Percentiles rank a stretch among this genome's conserved stretches.
Evolutionary conservation across 1,140 invertebrate species (phyloP).

Genomic region (Lepeophtheirus salmonis): DNA sequence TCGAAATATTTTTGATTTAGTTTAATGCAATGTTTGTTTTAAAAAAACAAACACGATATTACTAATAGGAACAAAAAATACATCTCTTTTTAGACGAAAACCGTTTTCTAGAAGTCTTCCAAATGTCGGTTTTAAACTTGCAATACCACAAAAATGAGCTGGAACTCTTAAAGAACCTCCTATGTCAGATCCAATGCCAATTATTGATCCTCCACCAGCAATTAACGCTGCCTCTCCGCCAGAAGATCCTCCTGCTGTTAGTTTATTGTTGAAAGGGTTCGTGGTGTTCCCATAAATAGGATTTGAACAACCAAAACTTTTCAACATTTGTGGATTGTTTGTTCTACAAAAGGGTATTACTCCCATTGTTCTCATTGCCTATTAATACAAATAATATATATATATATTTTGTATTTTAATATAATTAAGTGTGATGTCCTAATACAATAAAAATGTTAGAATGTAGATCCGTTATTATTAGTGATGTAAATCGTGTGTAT

Average conservation of each 20-base stretch:
- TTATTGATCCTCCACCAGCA: slow-evolving; percentile 53
- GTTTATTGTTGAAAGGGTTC: slow-evolving; percentile 69
- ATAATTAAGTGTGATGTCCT: too few relatives aligned
- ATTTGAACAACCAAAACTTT: slow-evolving; percentile 27
- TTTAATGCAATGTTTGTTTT: neutral
- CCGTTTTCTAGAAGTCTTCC: slow-evolving; percentile 19
- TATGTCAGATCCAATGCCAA: slow-evolving; percentile 84
- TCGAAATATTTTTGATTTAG: neutral
- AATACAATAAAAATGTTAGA: too few relatives aligned
- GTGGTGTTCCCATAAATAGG: slow-evolving; percentile 39
- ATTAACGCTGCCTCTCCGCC: slow-evolving; percentile 46
- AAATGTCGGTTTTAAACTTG: slow-evolving; percentile 52
- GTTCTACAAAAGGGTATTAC: slow-evolving; percentile 32
- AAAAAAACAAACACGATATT: neutral
- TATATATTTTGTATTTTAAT: too few relatives aligned
- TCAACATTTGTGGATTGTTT: slow-evolving; percentile 29
- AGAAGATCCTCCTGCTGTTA: slow-evolving; percentile 60
- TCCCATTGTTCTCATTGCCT: slow-evolving; percentile 24
- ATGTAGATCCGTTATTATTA: too few relatives aligned
- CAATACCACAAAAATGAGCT: slow-evolving; percentile 64
- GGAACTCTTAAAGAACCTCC: slow-evolving; percentile 58
- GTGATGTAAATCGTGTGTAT: too few relatives aligned
- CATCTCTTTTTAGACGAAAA: neutral
- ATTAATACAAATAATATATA: too few relatives aligned
- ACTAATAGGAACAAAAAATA: neutral